Evolutionary conservation across 92 coral and sea anemone genomes (phyloP).

Genomic region (Porites divaricata): DNA sequence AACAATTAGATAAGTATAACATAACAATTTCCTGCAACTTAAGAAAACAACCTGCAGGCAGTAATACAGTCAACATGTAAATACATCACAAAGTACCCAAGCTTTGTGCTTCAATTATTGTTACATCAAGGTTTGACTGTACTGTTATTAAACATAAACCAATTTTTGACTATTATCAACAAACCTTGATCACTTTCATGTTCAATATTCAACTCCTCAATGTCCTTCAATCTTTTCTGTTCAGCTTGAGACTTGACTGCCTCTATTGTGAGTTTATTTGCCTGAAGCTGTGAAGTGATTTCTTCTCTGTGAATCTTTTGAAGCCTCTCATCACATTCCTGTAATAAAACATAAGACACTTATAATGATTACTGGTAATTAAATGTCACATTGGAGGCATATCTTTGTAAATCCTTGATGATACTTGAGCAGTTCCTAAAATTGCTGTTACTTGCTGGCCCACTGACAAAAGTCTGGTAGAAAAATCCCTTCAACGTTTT

Average conservation of each 20-base stretch:
- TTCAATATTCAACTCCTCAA: constrained; percentile 69
- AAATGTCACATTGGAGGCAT: not conserved
- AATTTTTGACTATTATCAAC: not conserved
- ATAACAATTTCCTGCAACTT: too few relatives aligned
- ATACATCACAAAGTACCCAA: too few relatives aligned
- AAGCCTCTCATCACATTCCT: constrained; percentile 77
- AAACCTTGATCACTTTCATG: constrained; percentile 88
- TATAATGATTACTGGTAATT: too few relatives aligned
- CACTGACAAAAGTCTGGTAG: not conserved
- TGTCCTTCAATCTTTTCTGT: constrained; percentile 51
- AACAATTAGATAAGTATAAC: too few relatives aligned
- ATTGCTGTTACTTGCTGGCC: too few relatives aligned
- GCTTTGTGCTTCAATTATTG: too few relatives aligned
- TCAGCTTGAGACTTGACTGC: constrained; percentile 90
- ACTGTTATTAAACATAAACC: too few relatives aligned
- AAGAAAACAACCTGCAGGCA: too few relatives aligned
- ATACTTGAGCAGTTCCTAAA: too few relatives aligned
- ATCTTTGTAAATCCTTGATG: not conserved
- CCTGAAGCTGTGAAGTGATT: constrained; percentile 81
- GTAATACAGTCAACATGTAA: too few relatives aligned
- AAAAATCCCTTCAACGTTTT: not conserved
- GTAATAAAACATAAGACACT: not conserved
- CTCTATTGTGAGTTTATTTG: constrained; percentile 86
- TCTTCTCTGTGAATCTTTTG: constrained; percentile 73
- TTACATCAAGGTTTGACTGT: too few relatives aligned